A percentile compares a stretch with the other conserved stretches of the same genome.
Evolutionary conservation across 2,888 invertebrate species (phyloP).

Genomic region (Terebella lapidaria): DNA sequence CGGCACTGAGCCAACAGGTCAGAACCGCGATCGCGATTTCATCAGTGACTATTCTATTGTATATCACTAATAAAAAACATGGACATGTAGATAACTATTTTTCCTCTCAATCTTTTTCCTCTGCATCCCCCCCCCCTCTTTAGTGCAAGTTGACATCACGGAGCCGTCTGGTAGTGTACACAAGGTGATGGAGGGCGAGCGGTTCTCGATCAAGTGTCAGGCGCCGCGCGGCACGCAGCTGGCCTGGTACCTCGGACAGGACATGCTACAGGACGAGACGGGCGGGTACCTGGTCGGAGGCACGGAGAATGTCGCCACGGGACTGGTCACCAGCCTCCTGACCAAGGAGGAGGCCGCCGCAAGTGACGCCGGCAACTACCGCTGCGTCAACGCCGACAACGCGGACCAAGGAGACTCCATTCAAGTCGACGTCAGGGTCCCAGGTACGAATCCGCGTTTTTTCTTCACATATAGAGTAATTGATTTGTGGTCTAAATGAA

Average conservation of each 20-base stretch:
- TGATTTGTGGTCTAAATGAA: too few relatives aligned
- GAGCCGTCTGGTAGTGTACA: background rate
- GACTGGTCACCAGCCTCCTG: background rate
- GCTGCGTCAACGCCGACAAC: background rate
- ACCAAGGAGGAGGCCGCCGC: background rate
- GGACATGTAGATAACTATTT: too few relatives aligned
- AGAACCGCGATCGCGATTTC: too few relatives aligned
- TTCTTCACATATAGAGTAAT: too few relatives aligned
- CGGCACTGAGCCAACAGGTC: too few relatives aligned
- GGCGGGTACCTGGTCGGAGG: background rate
- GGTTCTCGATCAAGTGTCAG: background rate
- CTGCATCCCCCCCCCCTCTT: too few relatives aligned
- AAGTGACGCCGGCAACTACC: background rate
- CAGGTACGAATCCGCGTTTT: too few relatives aligned
- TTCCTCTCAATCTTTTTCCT: too few relatives aligned
- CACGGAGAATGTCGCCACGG: background rate
- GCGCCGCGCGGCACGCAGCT: background rate
- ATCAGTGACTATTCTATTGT: too few relatives aligned
- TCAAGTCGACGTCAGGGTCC: background rate
- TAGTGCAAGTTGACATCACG: slow-evolving; percentile 1
- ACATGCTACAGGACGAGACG: background rate
- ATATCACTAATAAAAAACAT: too few relatives aligned
- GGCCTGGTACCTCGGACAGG: background rate
- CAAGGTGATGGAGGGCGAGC: background rate
- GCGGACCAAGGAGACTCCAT: background rate